A percentile compares a stretch with the other conserved stretches of the same genome.
These are phyloP conservation scores for Bruchidius siliquastri DNA, from an alignment of 2,888 invertebrate genomes.

Conservation along the genomic window DNA sequence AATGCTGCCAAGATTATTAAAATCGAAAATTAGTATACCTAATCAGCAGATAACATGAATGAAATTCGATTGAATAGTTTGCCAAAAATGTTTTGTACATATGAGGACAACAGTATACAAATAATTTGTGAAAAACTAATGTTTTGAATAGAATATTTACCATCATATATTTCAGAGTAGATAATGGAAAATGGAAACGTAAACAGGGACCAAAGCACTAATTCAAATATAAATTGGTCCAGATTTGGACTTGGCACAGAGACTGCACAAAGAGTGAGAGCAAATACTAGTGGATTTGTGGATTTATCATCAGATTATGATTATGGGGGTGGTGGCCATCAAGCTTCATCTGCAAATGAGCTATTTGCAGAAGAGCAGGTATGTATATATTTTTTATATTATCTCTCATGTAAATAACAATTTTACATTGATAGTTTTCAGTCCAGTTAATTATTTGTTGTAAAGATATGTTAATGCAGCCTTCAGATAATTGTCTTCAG, in stretches of 20 bases:
- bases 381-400: slow-evolving; percentile 47
- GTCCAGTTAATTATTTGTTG: no score
- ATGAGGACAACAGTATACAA: no score
- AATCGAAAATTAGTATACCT: no score
- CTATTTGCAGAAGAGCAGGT: slow-evolving; percentile 89
- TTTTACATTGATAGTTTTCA: no score
- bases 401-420: no score
- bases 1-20: not conserved
- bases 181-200: slow-evolving; percentile 27
- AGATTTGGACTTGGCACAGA: slow-evolving; percentile 52
- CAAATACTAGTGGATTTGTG: slow-evolving; percentile 70
- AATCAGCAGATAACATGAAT: no score
- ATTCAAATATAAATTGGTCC: slow-evolving; percentile 52
- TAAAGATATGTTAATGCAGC: no score
- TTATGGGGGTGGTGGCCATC: slow-evolving; percentile 76
- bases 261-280: slow-evolving; percentile 49
- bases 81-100: no score
- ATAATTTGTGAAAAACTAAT: no score
- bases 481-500: no score
- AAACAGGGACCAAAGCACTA: slow-evolving; percentile 26
- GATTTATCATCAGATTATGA: slow-evolving; percentile 72
- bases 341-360: slow-evolving; percentile 83
- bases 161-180: not conserved
- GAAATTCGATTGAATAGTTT: no score
- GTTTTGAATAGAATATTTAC: no score